phyloP scores from a whole-genome alignment of 1,140 invertebrate genomes.

The Periplaneta americana region DNA sequence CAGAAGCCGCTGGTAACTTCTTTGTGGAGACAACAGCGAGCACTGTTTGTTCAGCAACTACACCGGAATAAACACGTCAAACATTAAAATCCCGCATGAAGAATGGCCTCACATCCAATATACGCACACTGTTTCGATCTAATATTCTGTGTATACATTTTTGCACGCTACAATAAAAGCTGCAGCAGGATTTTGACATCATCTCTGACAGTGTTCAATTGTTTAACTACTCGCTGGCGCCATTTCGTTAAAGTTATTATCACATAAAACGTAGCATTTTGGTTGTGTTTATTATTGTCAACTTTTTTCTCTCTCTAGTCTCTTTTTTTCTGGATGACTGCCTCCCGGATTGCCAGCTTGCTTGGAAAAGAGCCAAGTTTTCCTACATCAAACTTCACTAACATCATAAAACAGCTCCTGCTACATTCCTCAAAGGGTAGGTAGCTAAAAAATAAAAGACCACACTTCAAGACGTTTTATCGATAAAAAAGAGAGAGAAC shows the following conservation, averaged over 20 bases:
- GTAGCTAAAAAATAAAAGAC: not conserved
- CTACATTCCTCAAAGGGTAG: not conserved
- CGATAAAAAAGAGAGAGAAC: slow-evolving; percentile 1
- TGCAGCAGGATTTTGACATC: not conserved
- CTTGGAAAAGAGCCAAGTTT: not conserved
- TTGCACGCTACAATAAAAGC: not conserved
- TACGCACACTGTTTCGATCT: not conserved
- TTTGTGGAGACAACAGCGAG: too few relatives aligned
- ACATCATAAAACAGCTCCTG: not conserved
- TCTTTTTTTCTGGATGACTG: not conserved
- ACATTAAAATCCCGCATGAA: not conserved
- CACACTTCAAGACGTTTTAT: not conserved
- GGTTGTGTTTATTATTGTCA: not conserved
- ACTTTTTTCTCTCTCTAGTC: not conserved
- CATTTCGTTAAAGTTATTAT: not conserved
- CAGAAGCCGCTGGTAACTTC: too few relatives aligned
- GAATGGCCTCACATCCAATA: not conserved
- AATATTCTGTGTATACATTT: not conserved
- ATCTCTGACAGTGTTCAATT: not conserved
- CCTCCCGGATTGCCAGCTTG: not conserved
- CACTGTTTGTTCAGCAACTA: not conserved
- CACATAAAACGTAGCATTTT: not conserved
- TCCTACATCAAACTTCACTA: not conserved
- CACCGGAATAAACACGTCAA: not conserved
- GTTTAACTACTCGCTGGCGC: not conserved